Percentiles rank a stretch among this genome's conserved stretches.
phyloP scores from a whole-genome alignment of 2,888 invertebrate species.

The Gymnoscelis rufifasciata region DNA sequence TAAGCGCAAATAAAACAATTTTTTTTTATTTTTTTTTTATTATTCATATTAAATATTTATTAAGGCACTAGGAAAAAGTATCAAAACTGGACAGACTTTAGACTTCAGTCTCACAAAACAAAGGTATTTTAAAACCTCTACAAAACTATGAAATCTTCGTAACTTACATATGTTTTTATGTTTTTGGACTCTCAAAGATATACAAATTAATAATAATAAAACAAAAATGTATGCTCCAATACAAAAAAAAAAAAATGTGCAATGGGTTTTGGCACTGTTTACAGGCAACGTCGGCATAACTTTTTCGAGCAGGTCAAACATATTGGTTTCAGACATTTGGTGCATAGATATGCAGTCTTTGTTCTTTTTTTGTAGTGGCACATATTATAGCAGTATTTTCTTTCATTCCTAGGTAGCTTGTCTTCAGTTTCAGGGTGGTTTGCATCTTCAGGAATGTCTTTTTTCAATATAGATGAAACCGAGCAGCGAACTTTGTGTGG shows the following conservation, averaged over 20 bases:
- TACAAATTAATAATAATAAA: conserved; percentile 1
- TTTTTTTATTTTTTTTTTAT: background rate
- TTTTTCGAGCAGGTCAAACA: conserved; percentile 11
- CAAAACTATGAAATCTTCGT: background rate
- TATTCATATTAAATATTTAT: background rate
- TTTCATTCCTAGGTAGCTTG: conserved; percentile 10
- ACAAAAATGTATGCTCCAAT: conserved; percentile 2
- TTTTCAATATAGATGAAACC: conserved; percentile 7
- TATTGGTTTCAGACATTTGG: conserved; percentile 8
- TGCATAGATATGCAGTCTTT: conserved; percentile 10
- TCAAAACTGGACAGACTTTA: background rate
- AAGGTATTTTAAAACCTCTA: conserved; percentile 1
- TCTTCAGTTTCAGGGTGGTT: conserved; percentile 3
- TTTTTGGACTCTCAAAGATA: background rate
- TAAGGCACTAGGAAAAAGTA: background rate
- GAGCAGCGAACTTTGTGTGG: conserved; percentile 6
- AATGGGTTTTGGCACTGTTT: conserved; percentile 1
- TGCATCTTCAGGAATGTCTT: conserved; percentile 1
- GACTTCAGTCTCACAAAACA: background rate
- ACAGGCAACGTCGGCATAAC: conserved; percentile 3
- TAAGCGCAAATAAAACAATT: background rate
- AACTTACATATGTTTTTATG: background rate
- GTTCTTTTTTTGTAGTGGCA: conserved; percentile 9
- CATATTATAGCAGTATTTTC: conserved; percentile 11
- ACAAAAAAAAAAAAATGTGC: background rate